Conservation (phyloP, 2,797 vertebrate genomes). For the Sphenodon punctatus region DNA sequence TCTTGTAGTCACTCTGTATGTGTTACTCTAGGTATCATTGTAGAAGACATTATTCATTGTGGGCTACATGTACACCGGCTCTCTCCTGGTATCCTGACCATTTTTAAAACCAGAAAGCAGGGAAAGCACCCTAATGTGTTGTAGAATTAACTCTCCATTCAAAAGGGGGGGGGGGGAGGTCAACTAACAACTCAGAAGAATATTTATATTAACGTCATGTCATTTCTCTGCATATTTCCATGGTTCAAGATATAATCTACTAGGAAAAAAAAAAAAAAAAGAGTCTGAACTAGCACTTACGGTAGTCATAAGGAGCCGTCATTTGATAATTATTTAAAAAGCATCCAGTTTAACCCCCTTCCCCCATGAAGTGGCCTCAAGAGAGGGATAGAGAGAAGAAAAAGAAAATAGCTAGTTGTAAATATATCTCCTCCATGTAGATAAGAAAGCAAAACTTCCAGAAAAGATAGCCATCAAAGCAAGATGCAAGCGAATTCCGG, state of each 20-base stretch:
- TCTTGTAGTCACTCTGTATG: slow-evolving; percentile 52
- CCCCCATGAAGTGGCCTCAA: slow-evolving; percentile 31
- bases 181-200: slow-evolving; percentile 43
- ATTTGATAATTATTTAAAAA: slow-evolving; percentile 22
- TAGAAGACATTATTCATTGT: slow-evolving; percentile 14
- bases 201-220: slow-evolving; percentile 18
- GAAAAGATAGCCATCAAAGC: slow-evolving; percentile 47
- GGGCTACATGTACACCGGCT: slow-evolving; percentile 18
- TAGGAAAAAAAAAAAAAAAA: slow-evolving; percentile 21
- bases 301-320: slow-evolving; percentile 46
- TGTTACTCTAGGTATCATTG: slow-evolving; percentile 45
- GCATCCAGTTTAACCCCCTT: slow-evolving; percentile 44
- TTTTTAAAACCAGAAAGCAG: slow-evolving; percentile 27
- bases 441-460: slow-evolving; percentile 55
- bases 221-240: slow-evolving; percentile 46
- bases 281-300: too few relatives aligned
- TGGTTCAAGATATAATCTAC: slow-evolving; percentile 22
- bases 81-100: background rate
- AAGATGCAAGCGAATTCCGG: too few relatives aligned
- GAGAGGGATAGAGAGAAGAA: slow-evolving; percentile 62
- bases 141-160: slow-evolving; percentile 23
- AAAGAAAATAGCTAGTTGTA: slow-evolving; percentile 52
- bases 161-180: background rate
- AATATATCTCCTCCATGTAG: slow-evolving; percentile 54
- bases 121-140: background rate